These are phyloP conservation scores for Sebastes cheni DNA, from an alignment of 2,797 vertebrate species.

Conservation along the genomic window DNA sequence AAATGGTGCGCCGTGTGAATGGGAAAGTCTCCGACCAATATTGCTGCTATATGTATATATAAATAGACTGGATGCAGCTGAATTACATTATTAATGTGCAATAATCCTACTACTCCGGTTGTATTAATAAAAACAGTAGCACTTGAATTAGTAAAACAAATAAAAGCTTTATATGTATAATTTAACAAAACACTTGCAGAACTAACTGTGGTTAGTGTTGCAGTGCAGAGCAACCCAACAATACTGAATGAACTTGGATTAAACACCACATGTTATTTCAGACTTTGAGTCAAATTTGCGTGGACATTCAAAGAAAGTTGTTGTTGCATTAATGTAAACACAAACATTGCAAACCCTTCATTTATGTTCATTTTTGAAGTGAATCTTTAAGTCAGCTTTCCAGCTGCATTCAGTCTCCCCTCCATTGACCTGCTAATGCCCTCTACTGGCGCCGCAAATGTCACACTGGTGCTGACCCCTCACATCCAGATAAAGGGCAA, in stretches of 20 bases:
- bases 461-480: conserved; percentile 25
- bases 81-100: conserved; percentile 21
- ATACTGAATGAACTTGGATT: background rate
- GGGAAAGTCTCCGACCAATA: background rate
- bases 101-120: background rate
- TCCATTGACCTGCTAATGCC: conserved; percentile 46
- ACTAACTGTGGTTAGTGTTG: background rate
- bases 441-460: conserved; percentile 34
- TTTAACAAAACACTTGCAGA: background rate
- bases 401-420: conserved; percentile 3
- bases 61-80: conserved; percentile 7
- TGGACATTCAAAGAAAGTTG: background rate
- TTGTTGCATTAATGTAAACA: background rate
- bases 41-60: background rate
- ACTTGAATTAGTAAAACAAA: conserved; percentile 6
- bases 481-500: background rate
- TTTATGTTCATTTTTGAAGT: background rate
- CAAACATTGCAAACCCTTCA: background rate
- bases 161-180: background rate
- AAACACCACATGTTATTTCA: background rate
- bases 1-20: conserved; percentile 16
- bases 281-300: background rate
- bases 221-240: background rate
- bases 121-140: conserved; percentile 1
- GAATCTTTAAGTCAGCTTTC: background rate